Conservation (phyloP, 2,888 invertebrate genomes). For the Drosophila aldrichi region DNA sequence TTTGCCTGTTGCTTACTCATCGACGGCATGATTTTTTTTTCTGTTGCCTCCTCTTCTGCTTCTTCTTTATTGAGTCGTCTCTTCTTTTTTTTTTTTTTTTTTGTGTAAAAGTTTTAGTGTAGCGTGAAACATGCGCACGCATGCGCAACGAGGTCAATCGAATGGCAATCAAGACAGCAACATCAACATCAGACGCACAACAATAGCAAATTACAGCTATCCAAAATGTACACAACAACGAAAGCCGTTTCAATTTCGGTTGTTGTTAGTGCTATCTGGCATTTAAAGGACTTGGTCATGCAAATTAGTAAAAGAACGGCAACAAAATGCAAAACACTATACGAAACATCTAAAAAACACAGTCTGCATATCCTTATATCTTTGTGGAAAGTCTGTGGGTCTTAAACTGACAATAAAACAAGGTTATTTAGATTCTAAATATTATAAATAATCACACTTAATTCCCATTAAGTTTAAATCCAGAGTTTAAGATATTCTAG, state of each 20-base stretch:
- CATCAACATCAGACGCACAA: slow-evolving; percentile 26
- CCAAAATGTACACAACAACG: slow-evolving; percentile 14
- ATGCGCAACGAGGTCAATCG: slow-evolving; percentile 82
- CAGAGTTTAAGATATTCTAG: too few species aligned
- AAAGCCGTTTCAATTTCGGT: slow-evolving; percentile 9
- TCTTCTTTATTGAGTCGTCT: slow-evolving; percentile 24
- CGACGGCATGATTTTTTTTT: slow-evolving; percentile 56
- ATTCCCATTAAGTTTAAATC: too few species aligned
- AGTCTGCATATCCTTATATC: too few species aligned
- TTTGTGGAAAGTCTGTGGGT: too few species aligned
- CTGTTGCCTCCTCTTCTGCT: neutral
- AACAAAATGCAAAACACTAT: neutral
- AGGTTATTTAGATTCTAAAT: too few species aligned
- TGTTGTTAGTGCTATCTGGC: neutral
- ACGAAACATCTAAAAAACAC: too few species aligned
- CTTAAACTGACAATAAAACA: too few species aligned
- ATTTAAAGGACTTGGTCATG: neutral
- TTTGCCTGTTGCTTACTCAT: slow-evolving; percentile 67
- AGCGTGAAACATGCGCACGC: slow-evolving; percentile 81
- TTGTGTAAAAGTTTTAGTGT: slow-evolving; percentile 72
- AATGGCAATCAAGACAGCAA: slow-evolving; percentile 71
- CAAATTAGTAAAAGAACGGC: neutral
- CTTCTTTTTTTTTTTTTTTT: slow-evolving; percentile 16
- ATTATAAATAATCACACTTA: too few species aligned
- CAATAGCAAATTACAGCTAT: slow-evolving; percentile 53